These are phyloP conservation scores for Microcebus ravelobensis DNA, from an alignment of 2,113 vertebrate genomes.

Conservation along the genomic window DNA sequence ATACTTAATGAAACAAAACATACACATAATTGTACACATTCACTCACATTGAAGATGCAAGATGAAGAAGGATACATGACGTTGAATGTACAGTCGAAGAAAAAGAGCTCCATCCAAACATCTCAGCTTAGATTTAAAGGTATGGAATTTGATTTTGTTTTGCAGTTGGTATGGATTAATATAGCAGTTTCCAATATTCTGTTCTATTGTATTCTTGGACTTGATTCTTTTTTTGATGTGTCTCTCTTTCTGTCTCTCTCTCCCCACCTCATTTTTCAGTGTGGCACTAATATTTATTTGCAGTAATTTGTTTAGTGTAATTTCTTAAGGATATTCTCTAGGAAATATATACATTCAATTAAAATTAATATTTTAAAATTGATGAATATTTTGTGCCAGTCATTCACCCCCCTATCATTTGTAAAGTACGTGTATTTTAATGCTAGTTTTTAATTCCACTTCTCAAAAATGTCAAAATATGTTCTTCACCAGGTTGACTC, in stretches of 20 bases:
- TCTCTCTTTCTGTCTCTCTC: background rate
- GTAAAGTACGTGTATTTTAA: background rate
- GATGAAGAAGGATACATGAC: conserved; percentile 62
- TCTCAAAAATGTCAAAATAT: background rate
- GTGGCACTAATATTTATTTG: background rate
- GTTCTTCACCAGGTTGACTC: background rate
- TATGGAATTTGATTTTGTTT: background rate
- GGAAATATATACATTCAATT: background rate
- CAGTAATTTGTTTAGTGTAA: background rate
- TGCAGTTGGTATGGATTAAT: background rate
- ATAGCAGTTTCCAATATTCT: background rate
- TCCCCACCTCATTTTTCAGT: background rate
- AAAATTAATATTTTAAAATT: background rate
- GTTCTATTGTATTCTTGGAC: background rate
- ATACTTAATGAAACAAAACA: background rate
- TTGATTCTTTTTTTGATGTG: background rate
- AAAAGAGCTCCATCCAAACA: background rate
- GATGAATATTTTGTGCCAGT: background rate
- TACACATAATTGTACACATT: background rate
- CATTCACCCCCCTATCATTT: background rate
- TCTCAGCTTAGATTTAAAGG: conserved; percentile 40
- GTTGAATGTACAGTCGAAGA: background rate
- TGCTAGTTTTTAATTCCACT: background rate
- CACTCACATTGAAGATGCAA: conserved; percentile 23
- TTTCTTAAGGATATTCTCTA: background rate